Evolutionary conservation across 2,888 invertebrate genomes (phyloP).

Genomic region (Pseudanteris insignis): DNA sequence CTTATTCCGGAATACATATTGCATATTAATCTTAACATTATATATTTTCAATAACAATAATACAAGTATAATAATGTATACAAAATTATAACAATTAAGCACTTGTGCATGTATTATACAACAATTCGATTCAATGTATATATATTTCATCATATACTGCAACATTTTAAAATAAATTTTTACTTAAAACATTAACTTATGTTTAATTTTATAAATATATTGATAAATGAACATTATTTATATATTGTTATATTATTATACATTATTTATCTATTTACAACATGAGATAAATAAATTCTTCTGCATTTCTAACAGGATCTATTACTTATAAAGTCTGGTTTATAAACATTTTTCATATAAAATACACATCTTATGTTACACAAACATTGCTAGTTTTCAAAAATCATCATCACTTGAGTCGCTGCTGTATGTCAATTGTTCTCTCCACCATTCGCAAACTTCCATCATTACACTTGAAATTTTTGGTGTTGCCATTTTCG

Average conservation of each 20-base stretch:
- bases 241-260: neutral
- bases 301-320: conserved; percentile 14
- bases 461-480: conserved; percentile 74
- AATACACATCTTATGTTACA: conserved; percentile 19
- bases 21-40: no score
- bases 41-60: no score
- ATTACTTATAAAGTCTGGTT: conserved; percentile 13
- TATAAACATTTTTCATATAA: conserved; percentile 21
- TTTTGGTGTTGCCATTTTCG: conserved; percentile 68
- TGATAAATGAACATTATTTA: neutral
- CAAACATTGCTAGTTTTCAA: conserved; percentile 7
- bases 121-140: no score
- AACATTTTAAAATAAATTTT: no score
- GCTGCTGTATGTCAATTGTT: conserved; percentile 74
- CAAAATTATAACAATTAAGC: no score
- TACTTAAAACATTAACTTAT: neutral
- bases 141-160: no score
- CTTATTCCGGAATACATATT: no score
- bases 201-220: neutral
- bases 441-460: conserved; percentile 87
- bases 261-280: conserved; percentile 4
- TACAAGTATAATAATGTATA: no score
- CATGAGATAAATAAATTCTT: conserved; percentile 19
- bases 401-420: conserved; percentile 71
- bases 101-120: no score